Evolutionary conservation across 2,888 invertebrate genomes (phyloP).

Genomic region (Neocrepidodera transversa): DNA sequence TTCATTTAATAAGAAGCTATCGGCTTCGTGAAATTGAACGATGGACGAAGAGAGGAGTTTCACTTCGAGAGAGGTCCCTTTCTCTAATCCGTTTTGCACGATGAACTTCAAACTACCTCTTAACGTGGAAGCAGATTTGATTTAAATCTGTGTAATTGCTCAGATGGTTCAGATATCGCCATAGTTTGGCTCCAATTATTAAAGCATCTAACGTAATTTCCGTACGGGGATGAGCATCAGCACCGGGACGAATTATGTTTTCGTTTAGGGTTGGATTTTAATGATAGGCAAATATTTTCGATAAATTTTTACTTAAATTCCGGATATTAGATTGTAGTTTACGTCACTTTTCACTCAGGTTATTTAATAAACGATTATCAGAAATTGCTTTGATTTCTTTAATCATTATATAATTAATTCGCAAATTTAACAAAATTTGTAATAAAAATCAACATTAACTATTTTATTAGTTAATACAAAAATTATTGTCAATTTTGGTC

Average conservation of each 20-base stretch:
- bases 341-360: too few species aligned
- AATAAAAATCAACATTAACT: too few species aligned
- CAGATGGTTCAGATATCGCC: conserved; percentile 21
- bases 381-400: too few species aligned
- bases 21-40: conserved; percentile 37
- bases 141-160: conserved; percentile 36
- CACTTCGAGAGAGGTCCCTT: conserved; percentile 30
- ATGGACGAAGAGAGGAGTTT: conserved; percentile 32
- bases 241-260: conserved; percentile 2
- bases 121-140: conserved; percentile 31
- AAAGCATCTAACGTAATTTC: conserved; percentile 18
- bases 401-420: too few species aligned
- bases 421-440: too few species aligned
- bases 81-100: conserved; percentile 38
- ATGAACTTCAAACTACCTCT: conserved; percentile 36
- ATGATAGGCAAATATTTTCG: too few species aligned
- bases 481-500: too few species aligned
- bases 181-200: conserved; percentile 28
- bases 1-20: conserved; percentile 36
- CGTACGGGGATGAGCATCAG: conserved; percentile 7
- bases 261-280: not conserved
- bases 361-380: too few species aligned
- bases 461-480: too few species aligned
- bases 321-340: too few species aligned
- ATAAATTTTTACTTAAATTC: too few species aligned